These are phyloP conservation scores for Tipula unca DNA, from an alignment of 2,888 invertebrate species.

Conservation along the genomic window DNA sequence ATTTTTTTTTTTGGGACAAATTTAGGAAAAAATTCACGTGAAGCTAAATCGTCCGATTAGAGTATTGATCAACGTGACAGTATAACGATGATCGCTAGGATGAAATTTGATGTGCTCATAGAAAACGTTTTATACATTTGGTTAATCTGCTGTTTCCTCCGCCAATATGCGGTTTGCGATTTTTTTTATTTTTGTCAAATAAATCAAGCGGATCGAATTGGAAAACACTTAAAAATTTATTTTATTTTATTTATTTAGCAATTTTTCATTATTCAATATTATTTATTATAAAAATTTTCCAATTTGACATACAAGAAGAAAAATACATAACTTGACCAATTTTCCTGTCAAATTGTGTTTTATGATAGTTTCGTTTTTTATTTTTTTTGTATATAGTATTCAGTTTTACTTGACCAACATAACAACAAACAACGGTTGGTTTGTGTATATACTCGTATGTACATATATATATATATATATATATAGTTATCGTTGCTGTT, in stretches of 20 bases:
- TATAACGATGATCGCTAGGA: too few relatives aligned
- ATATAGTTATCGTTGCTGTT: neutral
- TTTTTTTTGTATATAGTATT: neutral
- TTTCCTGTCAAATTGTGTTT: conserved; percentile 18
- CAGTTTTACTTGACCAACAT: neutral
- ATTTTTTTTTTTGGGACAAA: too few relatives aligned
- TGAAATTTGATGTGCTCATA: too few relatives aligned
- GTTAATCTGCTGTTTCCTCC: too few relatives aligned
- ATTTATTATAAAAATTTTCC: neutral
- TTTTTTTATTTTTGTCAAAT: neutral
- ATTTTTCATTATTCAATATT: conserved; percentile 16
- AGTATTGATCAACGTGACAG: too few relatives aligned
- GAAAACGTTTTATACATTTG: too few relatives aligned
- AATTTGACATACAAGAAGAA: conserved; percentile 16
- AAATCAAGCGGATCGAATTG: neutral
- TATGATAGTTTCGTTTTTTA: neutral
- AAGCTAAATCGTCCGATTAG: too few relatives aligned
- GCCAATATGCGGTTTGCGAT: neutral
- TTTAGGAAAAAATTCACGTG: too few relatives aligned
- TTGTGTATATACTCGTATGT: neutral
- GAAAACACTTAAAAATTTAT: neutral
- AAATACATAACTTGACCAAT: conserved; percentile 10
- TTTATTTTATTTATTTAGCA: neutral
- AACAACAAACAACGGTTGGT: neutral
- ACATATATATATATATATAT: too few relatives aligned